phyloP scores from a whole-genome alignment of 2,888 invertebrate genomes.

The Drosophila maculinotata region DNA sequence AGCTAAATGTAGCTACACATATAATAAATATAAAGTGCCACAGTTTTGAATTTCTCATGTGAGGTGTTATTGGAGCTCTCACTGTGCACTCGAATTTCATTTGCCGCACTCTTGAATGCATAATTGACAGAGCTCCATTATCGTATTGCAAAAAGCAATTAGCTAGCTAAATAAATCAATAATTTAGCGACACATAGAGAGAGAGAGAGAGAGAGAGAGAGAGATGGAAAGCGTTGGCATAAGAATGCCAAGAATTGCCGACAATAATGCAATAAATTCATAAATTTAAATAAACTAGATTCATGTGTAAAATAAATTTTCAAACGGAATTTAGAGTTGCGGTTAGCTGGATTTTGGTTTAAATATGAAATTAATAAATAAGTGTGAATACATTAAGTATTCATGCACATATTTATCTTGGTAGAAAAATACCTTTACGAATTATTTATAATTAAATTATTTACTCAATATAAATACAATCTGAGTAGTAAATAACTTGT shows the following conservation, averaged over 20 bases:
- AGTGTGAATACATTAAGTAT: slow-evolving; percentile 6
- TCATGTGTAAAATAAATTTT: slow-evolving; percentile 1
- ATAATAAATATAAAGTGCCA: slow-evolving; percentile 11
- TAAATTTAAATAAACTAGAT: neutral
- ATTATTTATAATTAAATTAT: slow-evolving; percentile 11
- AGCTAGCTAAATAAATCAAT: slow-evolving; percentile 55
- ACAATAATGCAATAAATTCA: slow-evolving; percentile 1
- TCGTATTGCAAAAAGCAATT: slow-evolving; percentile 57
- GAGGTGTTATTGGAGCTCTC: slow-evolving; percentile 18
- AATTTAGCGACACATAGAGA: neutral
- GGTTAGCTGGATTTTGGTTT: neutral
- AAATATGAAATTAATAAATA: slow-evolving; percentile 2
- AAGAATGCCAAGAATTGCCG: slow-evolving; percentile 12
- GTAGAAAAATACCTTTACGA: too few species aligned
- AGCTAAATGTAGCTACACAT: neutral
- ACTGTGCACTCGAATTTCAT: slow-evolving; percentile 2
- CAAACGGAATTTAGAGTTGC: slow-evolving; percentile 3
- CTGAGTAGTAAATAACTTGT: slow-evolving; percentile 37
- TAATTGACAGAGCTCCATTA: slow-evolving; percentile 34
- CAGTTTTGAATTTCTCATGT: slow-evolving; percentile 13
- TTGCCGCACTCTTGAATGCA: slow-evolving; percentile 26
- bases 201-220: too few species aligned
- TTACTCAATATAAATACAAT: slow-evolving; percentile 22
- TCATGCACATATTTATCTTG: too few species aligned
- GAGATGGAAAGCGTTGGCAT: neutral